phyloP scores from a whole-genome alignment of 2,888 invertebrate species.

The Aproaerema taeniolella region DNA sequence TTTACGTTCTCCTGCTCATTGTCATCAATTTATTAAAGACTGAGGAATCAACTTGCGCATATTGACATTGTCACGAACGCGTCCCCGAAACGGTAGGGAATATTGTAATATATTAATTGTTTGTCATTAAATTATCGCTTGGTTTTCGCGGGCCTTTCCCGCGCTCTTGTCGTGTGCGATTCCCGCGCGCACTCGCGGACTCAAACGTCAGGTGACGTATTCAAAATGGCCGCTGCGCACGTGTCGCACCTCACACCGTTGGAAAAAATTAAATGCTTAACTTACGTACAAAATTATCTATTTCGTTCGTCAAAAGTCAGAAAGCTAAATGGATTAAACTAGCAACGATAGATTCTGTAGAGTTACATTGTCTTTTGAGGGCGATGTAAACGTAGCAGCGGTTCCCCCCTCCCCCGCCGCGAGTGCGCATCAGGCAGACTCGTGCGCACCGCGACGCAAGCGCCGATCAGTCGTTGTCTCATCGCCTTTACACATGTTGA shows the following conservation, averaged over 20 bases:
- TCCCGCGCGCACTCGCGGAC: conserved; percentile 37
- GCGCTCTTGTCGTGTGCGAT: conserved; percentile 34
- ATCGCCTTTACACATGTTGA: conserved; percentile 76
- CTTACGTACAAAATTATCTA: too few species aligned
- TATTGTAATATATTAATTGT: conserved; percentile 56
- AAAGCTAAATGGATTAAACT: too few species aligned
- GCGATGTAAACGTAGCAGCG: too few species aligned
- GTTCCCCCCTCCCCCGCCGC: neutral
- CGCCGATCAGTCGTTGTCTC: conserved; percentile 56
- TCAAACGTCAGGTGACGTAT: too few species aligned
- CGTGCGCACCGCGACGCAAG: conserved; percentile 19
- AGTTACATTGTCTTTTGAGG: too few species aligned
- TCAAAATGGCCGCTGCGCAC: too few species aligned
- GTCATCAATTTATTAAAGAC: conserved; percentile 77
- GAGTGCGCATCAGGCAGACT: conserved; percentile 1
- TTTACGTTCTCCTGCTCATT: conserved; percentile 74
- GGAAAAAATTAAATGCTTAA: too few species aligned
- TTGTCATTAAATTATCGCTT: conserved; percentile 53
- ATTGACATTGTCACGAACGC: conserved; percentile 72
- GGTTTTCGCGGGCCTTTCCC: conserved; percentile 40
- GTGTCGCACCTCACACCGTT: too few species aligned
- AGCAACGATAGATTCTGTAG: too few species aligned
- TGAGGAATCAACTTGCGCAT: conserved; percentile 76
- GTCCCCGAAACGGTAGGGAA: conserved; percentile 59
- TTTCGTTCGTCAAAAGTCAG: too few species aligned